Percentiles rank a stretch among this genome's conserved stretches.
These are phyloP conservation scores for Dicaeum eximium DNA, from an alignment of 2,113 vertebrate genomes.

Conservation along the genomic window DNA sequence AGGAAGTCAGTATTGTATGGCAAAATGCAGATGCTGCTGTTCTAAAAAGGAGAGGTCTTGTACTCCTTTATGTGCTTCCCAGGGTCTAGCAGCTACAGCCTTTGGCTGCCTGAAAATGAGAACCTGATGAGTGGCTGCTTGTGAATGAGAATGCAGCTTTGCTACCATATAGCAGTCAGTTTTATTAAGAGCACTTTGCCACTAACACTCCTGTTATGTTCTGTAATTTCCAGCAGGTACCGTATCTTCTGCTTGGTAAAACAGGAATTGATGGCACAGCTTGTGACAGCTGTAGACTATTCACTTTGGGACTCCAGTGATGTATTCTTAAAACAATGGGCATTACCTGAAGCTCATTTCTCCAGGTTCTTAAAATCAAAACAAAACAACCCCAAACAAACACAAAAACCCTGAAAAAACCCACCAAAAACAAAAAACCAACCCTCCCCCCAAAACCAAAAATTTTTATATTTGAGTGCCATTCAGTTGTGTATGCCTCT, in stretches of 20 bases:
- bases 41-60: background rate
- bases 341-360: background rate
- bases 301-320: background rate
- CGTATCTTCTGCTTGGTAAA: background rate
- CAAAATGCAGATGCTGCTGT: background rate
- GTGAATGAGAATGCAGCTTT: background rate
- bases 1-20: background rate
- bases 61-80: accelerated
- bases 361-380: background rate
- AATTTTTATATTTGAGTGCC: background rate
- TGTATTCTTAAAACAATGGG: background rate
- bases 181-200: background rate
- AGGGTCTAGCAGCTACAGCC: background rate
- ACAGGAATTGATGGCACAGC: background rate
- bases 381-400: background rate
- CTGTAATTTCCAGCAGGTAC: background rate
- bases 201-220: background rate
- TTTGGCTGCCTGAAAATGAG: background rate
- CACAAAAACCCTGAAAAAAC: too few relatives aligned
- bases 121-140: background rate
- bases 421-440: too few relatives aligned
- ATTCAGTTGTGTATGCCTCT: background rate
- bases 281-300: background rate
- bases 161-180: background rate
- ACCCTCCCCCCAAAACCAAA: background rate